Base-by-base conservation (phyloP, 2,797 vertebrate genomes). In the Bryconaethiops microstoma region DNA sequence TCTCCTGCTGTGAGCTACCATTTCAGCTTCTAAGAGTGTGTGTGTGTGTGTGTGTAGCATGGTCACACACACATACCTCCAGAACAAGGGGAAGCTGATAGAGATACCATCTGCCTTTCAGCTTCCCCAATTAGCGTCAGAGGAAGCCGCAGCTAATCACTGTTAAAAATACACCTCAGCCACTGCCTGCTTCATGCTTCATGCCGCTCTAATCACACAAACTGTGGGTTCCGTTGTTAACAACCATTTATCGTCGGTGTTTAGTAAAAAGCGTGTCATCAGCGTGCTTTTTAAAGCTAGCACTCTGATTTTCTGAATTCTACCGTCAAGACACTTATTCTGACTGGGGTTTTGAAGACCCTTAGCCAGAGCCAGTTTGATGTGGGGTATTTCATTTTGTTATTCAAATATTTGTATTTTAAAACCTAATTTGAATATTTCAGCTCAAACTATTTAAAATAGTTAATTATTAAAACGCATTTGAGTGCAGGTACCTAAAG, bases 61-160 rank as follows among this genome's bases (percentile, higher is more conserved):
- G 71, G 78, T 52, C 21, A 59, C 82, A 68, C 82, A 57, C 79
- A 78, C 74, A 76, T 86, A 29, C 75, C 84, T 76, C 42, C 59
- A 77, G 87, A 86, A 87, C 79, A 75, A 85, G 77, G 83, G 81
- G 71, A 85, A 82, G 85, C 89, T 84, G 78, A 90, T 87, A 73
- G 87, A 90, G 90, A 87, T 68, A 48, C 91, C 91, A 89, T 91
- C 91, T 92, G 92, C 84, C 86, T 82, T 83, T 82, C 80, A 74
- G 71, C 57, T 68, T 83, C 84, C 78, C 88, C 71, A 82, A 84
- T 88, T 85, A 91, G 90, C 87, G 88, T 74, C 81, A 76, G 89
- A 88, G 76, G 82, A 74, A 82, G 79, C 54, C 85, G 79, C 82
- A 79, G 87, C 80, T 87, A 83, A 82, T 78, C 81, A 75, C 76